A percentile compares a stretch with the other conserved stretches of the same genome.
Evolutionary conservation across 2,797 vertebrate species (phyloP).

Genomic region (Erpetoichthys calabaricus): DNA sequence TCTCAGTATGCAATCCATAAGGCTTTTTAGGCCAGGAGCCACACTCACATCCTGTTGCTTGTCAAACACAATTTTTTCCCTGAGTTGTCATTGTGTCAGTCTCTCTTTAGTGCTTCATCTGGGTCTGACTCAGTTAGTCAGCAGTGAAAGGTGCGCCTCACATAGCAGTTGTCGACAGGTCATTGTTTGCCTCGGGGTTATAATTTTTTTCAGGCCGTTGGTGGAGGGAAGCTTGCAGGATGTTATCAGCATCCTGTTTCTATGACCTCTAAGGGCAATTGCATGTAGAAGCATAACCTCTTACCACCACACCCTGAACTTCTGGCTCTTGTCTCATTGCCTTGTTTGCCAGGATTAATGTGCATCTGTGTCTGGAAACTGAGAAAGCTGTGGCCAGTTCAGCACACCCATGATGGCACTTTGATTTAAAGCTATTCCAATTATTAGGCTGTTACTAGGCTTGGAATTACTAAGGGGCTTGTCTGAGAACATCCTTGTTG

Average conservation of each 20-base stretch:
- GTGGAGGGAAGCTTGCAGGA: constrained; percentile 44
- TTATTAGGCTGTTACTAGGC: too few species aligned
- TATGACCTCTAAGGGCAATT: constrained; percentile 39
- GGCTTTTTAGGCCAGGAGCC: constrained; percentile 11
- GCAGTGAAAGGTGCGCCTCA: constrained; percentile 11
- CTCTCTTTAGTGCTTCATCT: not conserved
- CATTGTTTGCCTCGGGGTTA: constrained; percentile 15
- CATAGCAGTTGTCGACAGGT: constrained; percentile 19
- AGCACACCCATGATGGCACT: too few species aligned
- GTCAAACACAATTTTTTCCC: constrained; percentile 7
- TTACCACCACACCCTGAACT: constrained; percentile 35
- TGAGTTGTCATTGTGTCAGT: constrained; percentile 7
- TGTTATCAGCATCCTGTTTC: constrained; percentile 48
- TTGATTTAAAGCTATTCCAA: too few species aligned
- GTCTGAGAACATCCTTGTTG: too few species aligned
- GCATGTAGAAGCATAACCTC: constrained; percentile 33
- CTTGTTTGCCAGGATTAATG: constrained; percentile 28
- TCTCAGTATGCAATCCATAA: too few species aligned
- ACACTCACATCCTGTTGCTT: constrained; percentile 7
- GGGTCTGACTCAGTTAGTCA: not conserved
- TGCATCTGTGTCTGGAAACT: constrained; percentile 14
- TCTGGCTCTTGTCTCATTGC: constrained; percentile 35
- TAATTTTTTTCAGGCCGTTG: constrained; percentile 14
- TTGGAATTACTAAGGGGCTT: too few species aligned
- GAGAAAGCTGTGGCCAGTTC: not conserved